Evolutionary conservation across 2,888 invertebrate species (phyloP).

Genomic region (Harpagoxenus sublaevis): DNA sequence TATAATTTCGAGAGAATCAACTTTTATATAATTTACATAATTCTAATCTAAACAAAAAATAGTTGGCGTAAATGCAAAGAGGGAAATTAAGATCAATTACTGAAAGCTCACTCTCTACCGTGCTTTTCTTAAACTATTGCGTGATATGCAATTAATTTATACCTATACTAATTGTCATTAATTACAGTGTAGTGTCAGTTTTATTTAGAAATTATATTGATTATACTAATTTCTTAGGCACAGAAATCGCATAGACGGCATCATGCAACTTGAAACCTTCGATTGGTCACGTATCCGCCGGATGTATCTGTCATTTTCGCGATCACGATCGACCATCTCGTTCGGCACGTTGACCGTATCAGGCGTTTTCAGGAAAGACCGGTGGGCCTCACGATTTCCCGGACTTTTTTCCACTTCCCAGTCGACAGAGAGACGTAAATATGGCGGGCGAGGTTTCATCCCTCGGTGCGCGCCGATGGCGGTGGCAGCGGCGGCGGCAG

Average conservation of each 20-base stretch:
- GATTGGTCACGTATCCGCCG: neutral
- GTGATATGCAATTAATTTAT: neutral
- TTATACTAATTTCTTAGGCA: neutral
- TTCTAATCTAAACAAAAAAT: neutral
- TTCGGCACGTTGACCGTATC: neutral
- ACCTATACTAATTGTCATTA: neutral
- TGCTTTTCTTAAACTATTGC: neutral
- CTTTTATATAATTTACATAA: neutral
- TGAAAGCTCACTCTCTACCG: neutral
- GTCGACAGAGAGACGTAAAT: slow-evolving; percentile 82
- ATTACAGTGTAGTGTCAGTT: neutral
- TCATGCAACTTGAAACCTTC: neutral
- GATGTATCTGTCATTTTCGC: slow-evolving; percentile 10
- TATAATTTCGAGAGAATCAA: neutral
- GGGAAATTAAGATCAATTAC: neutral
- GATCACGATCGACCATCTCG: neutral
- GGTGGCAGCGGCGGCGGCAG: slow-evolving; percentile 61
- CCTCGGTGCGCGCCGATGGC: slow-evolving; percentile 77
- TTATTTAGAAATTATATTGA: neutral
- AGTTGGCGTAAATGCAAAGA: neutral
- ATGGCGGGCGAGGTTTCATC: slow-evolving; percentile 85
- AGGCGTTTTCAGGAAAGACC: slow-evolving; percentile 22
- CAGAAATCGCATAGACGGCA: neutral
- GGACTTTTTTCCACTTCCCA: slow-evolving; percentile 73
- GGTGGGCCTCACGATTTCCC: slow-evolving; percentile 61